Conservation (phyloP, 2,113 vertebrate genomes). For the Ptilorrhoa leucosticta region DNA sequence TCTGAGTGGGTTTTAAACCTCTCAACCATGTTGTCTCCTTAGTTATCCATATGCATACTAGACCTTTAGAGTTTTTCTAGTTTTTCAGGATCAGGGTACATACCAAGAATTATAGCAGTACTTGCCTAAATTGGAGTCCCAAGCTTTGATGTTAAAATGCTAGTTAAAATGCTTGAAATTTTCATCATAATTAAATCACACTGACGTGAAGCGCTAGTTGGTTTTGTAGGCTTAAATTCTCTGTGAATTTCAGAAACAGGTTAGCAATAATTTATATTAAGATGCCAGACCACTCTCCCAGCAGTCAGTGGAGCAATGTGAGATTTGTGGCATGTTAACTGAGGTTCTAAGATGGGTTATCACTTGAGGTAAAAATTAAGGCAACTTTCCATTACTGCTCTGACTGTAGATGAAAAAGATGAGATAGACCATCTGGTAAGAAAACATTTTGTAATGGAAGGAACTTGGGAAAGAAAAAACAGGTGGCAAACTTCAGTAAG, state of each 20-base stretch:
- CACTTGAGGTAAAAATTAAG: not conserved
- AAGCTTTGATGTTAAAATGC: not conserved
- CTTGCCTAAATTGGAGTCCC: not conserved
- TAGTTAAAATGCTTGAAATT: not conserved
- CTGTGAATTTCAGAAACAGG: not conserved
- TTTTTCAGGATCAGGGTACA: not conserved
- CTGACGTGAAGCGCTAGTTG: rapidly evolving
- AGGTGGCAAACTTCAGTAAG: not conserved
- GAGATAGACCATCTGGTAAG: not conserved
- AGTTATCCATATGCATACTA: not conserved
- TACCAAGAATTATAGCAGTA: not conserved
- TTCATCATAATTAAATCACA: not conserved
- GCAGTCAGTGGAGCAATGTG: not conserved
- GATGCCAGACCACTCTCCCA: not conserved
- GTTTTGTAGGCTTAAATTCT: not conserved
- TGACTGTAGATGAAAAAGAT: not conserved
- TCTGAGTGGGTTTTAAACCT: not conserved
- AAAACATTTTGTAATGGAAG: not conserved
- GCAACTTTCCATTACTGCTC: not conserved
- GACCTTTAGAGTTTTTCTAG: not conserved
- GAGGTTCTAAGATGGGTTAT: not conserved
- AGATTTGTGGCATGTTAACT: not conserved
- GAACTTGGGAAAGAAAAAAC: not conserved
- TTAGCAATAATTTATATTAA: not conserved
- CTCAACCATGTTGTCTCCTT: not conserved